A percentile compares a stretch with the other conserved stretches of the same genome.
Evolutionary conservation across 1,140 invertebrate species (phyloP).

Genomic region (Babylonia areolata): DNA sequence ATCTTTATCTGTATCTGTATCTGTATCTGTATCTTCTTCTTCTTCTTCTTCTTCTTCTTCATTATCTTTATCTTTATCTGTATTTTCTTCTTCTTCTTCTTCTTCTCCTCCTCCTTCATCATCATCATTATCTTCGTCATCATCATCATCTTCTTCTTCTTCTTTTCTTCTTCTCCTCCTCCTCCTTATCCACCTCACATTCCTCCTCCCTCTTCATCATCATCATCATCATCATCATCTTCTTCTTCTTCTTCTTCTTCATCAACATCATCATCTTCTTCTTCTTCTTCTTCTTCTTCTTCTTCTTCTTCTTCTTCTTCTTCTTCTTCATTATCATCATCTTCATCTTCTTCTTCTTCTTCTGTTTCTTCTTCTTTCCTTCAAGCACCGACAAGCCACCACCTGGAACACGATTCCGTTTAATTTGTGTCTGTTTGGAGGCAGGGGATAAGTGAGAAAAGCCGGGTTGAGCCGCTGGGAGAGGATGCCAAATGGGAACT

Average conservation of each 20-base stretch:
- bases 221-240: neutral
- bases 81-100: neutral
- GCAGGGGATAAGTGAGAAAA: no score
- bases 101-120: neutral
- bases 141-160: neutral
- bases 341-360: no score
- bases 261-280: neutral
- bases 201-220: neutral
- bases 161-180: neutral
- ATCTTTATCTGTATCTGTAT: no score
- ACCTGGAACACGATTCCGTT: no score
- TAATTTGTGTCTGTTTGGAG: no score
- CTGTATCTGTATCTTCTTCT: neutral
- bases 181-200: neutral
- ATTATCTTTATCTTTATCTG: neutral
- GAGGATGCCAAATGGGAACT: no score
- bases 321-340: no score
- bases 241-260: neutral
- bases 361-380: no score
- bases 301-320: neutral
- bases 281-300: neutral
- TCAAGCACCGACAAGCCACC: no score
- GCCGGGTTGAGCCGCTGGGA: no score
- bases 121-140: neutral
- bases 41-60: neutral